Evolutionary conservation across 2,888 invertebrate genomes (phyloP).

Genomic region (Leucoptera coffeella): DNA sequence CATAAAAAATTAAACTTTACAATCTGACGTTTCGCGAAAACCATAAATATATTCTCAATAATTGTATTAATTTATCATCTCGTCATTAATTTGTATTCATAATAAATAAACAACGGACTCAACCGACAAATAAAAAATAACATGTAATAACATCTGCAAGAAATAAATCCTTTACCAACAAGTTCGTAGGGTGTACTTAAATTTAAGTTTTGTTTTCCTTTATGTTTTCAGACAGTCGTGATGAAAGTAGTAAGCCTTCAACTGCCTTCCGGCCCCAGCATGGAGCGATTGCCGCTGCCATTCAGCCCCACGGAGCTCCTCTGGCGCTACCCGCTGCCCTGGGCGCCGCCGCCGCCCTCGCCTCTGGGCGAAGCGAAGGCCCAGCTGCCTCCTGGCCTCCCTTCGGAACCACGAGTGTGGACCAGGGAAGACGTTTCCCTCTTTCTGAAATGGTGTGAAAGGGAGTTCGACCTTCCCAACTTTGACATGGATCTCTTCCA

Average conservation of each 20-base stretch:
- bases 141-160: too few relatives aligned
- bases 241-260: conserved; percentile 66
- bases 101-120: too few relatives aligned
- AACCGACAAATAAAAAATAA: too few relatives aligned
- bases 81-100: too few relatives aligned
- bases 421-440: conserved; percentile 82
- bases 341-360: conserved; percentile 61
- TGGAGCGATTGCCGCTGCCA: conserved; percentile 73
- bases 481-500: conserved; percentile 92
- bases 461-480: conserved; percentile 85
- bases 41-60: too few relatives aligned
- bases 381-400: conserved; percentile 75
- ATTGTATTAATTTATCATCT: too few relatives aligned
- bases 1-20: too few relatives aligned
- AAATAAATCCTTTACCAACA: too few relatives aligned
- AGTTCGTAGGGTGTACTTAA: too few relatives aligned
- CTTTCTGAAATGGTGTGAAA: conserved; percentile 86
- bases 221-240: conserved; percentile 30
- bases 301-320: conserved; percentile 78
- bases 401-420: conserved; percentile 87
- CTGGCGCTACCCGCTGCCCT: conserved; percentile 81
- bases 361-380: conserved; percentile 81
- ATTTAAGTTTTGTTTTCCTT: too few relatives aligned
- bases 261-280: conserved; percentile 64
- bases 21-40: too few relatives aligned